Evolutionary conservation across 2,113 vertebrate genomes (phyloP).

Genomic region (Prochilodus magdalenae): DNA sequence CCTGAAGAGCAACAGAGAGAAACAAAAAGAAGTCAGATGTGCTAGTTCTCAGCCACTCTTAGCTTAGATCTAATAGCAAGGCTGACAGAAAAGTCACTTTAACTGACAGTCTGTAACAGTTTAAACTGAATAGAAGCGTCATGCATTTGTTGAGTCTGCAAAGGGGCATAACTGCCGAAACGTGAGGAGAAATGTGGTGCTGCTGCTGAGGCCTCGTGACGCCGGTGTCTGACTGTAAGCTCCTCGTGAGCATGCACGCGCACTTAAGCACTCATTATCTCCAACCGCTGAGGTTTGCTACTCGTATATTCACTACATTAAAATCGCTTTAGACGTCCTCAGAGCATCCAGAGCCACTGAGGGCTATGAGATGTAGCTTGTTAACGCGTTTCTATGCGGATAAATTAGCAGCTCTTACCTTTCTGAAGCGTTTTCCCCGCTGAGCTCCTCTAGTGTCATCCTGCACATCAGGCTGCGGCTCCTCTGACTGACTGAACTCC

Average conservation of each 20-base stretch:
- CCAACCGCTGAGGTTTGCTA: too few species aligned
- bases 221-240: not conserved
- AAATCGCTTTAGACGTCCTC: not conserved
- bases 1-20: conserved; percentile 65
- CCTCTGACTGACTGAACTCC: not conserved
- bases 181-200: not conserved
- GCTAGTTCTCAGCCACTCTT: too few species aligned
- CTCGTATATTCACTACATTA: not conserved
- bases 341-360: not conserved
- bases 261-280: too few species aligned
- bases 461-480: conserved; percentile 71
- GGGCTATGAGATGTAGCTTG: not conserved
- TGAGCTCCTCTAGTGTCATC: conserved; percentile 81
- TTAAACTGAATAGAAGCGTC: not conserved
- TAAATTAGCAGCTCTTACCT: conserved; percentile 58
- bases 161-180: not conserved
- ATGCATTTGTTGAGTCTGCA: not conserved
- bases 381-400: not conserved
- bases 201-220: not conserved
- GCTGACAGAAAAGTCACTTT: too few species aligned
- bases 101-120: not conserved
- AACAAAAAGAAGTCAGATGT: not conserved
- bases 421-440: conserved; percentile 75
- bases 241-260: too few species aligned
- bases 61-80: too few species aligned